Conservation (phyloP, 2,888 invertebrate species). For the Macaria liturata region DNA sequence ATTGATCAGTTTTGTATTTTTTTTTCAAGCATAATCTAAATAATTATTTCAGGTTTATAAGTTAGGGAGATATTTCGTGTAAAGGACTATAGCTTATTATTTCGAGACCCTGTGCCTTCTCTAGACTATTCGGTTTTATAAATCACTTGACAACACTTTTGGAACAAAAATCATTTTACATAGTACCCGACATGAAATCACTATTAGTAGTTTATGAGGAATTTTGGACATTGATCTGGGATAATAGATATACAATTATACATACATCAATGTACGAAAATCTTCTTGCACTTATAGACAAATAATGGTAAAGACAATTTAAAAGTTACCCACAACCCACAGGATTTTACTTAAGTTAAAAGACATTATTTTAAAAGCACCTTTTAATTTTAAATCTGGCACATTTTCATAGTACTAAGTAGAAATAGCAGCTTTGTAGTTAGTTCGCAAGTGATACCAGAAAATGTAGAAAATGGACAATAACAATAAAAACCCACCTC, state of each 20-base stretch:
- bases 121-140: constrained; percentile 23
- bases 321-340: constrained; percentile 8
- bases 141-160: constrained; percentile 8
- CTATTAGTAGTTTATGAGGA: background rate
- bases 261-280: too few species aligned
- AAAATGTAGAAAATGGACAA: constrained; percentile 27
- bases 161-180: background rate
- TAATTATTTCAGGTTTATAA: too few species aligned
- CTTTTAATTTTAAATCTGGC: constrained; percentile 21
- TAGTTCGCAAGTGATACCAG: constrained; percentile 19
- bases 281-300: background rate
- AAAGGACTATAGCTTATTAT: constrained; percentile 12
- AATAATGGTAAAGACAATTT: background rate
- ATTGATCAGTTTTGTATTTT: too few species aligned
- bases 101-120: constrained; percentile 45
- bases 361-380: constrained; percentile 11
- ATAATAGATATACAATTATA: too few species aligned
- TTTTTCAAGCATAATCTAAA: too few species aligned
- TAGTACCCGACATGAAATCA: background rate
- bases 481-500: constrained; percentile 32
- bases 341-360: constrained; percentile 6
- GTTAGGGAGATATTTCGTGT: too few species aligned
- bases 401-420: constrained; percentile 29
- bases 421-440: constrained; percentile 32
- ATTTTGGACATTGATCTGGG: too few species aligned